Conservation (phyloP, 2,797 vertebrate species). For the Vireo griseus region DNA sequence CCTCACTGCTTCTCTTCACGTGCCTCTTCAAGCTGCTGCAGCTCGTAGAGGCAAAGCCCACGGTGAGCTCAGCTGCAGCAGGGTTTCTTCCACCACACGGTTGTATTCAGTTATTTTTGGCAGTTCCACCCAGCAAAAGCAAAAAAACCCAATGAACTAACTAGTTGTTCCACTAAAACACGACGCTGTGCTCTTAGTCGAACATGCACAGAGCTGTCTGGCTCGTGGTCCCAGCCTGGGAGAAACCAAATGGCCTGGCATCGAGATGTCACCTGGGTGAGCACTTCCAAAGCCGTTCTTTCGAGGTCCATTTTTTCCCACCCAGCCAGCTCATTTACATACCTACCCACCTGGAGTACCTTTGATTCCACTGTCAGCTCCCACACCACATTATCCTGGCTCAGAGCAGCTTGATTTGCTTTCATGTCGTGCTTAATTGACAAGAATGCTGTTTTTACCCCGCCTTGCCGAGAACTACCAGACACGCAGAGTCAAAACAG, state of each 20-base stretch:
- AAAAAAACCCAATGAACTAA: accelerated
- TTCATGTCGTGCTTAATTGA: not conserved
- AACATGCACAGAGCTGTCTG: accelerated
- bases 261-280: not conserved
- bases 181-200: not conserved
- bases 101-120: not conserved
- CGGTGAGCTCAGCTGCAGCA: not conserved
- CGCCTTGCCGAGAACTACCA: not conserved
- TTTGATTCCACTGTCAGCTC: not conserved
- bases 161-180: not conserved
- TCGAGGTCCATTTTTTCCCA: accelerated
- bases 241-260: not conserved
- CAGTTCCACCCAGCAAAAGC: not conserved
- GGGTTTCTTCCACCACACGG: not conserved
- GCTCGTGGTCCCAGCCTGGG: accelerated
- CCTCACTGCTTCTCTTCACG: accelerated
- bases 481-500: slow-evolving; percentile 38
- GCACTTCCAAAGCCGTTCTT: not conserved
- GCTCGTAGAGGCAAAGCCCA: not conserved
- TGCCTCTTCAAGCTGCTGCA: not conserved
- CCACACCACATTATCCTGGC: not conserved
- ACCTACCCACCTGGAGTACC: not conserved
- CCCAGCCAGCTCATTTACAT: not conserved
- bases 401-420: not conserved
- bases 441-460: not conserved